Conservation (phyloP, 2,797 vertebrate genomes). For the Gobio occitaniae region DNA sequence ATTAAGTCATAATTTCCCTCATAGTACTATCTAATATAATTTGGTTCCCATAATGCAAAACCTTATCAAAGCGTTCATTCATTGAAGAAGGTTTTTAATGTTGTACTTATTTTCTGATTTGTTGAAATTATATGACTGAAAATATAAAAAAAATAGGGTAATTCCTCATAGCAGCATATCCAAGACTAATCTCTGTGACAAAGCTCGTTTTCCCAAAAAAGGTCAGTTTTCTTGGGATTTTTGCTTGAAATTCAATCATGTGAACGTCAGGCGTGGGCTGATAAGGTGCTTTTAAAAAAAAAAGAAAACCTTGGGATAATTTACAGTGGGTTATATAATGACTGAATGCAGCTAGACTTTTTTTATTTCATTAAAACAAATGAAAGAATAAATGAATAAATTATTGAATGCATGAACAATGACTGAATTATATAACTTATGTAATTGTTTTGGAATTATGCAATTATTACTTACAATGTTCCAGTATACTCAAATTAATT, state of each 20-base stretch:
- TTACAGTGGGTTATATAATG: neutral
- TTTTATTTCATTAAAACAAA: neutral
- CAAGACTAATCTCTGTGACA: constrained; percentile 20
- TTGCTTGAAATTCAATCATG: constrained; percentile 8
- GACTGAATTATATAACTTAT: neutral
- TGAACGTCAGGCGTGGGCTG: constrained; percentile 10
- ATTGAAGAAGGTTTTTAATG: neutral
- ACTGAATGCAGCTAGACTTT: neutral
- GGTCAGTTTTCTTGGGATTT: neutral
- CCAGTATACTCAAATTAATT: neutral
- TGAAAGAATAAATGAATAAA: neutral
- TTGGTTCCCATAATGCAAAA: neutral
- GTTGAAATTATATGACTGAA: constrained; percentile 17
- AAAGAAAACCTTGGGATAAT: neutral
- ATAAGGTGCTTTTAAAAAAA: neutral
- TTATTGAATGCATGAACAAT: neutral
- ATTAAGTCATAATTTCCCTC: neutral
- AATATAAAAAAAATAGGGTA: neutral
- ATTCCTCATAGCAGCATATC: constrained; percentile 4
- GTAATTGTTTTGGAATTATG: neutral
- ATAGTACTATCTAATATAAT: neutral
- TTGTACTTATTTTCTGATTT: neutral
- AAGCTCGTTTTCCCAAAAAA: neutral
- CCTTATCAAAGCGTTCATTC: neutral
- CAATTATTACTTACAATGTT: neutral